These are phyloP conservation scores for Avahi laniger DNA, from an alignment of 2,797 vertebrate genomes.

Conservation along the genomic window DNA sequence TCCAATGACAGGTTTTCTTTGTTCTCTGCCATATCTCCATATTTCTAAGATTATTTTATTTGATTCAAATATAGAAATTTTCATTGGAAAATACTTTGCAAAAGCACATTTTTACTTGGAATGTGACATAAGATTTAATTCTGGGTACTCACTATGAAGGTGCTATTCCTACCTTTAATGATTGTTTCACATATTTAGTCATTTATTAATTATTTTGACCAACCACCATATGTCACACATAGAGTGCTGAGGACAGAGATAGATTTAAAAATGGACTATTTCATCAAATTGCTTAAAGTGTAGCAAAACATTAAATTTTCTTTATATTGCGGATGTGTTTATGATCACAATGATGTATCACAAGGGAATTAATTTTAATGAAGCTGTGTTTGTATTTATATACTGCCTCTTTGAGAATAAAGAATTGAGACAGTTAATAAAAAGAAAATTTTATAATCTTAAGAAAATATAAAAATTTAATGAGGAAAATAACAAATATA, in stretches of 20 bases:
- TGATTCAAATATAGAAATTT: not conserved
- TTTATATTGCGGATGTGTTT: not conserved
- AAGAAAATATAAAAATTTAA: not conserved
- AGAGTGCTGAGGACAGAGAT: not conserved
- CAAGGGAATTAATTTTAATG: constrained; percentile 6
- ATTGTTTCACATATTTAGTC: not conserved
- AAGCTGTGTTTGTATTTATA: not conserved
- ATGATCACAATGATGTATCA: not conserved
- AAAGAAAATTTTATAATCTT: not conserved
- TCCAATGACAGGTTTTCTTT: not conserved
- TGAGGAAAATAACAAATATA: not conserved
- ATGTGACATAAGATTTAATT: not conserved
- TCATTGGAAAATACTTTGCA: not conserved
- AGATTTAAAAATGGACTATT: not conserved
- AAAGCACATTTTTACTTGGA: not conserved
- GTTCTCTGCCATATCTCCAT: not conserved
- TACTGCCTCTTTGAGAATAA: not conserved
- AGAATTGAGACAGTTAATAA: not conserved
- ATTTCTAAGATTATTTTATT: not conserved
- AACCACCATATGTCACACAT: not conserved
- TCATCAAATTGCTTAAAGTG: not conserved
- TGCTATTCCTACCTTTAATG: not conserved
- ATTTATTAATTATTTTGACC: not conserved
- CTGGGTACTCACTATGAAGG: not conserved
- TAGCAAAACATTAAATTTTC: not conserved